Evolutionary conservation across 2,888 invertebrate genomes (phyloP).

Genomic region (Conops quadrifasciatus): DNA sequence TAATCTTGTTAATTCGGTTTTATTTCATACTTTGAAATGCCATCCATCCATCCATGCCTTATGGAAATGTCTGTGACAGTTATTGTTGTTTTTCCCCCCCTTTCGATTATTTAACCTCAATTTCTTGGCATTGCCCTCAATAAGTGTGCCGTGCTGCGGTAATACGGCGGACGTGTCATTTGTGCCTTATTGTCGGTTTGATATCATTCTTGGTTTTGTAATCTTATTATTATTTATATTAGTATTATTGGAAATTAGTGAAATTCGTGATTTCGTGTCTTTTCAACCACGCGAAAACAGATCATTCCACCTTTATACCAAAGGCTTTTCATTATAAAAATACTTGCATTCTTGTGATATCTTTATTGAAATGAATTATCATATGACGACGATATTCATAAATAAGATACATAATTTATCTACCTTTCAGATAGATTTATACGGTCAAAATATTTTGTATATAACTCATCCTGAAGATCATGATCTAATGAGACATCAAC

Average conservation of each 20-base stretch:
- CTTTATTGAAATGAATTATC: neutral
- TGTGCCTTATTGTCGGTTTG: neutral
- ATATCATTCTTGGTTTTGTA: neutral
- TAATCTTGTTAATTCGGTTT: too few relatives aligned
- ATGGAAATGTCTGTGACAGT: too few relatives aligned
- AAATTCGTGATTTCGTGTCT: constrained; percentile 46
- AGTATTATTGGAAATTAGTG: neutral
- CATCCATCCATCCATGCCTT: too few relatives aligned
- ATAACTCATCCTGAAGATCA: constrained; percentile 85
- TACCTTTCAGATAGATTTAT: constrained; percentile 76
- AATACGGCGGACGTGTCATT: constrained; percentile 5
- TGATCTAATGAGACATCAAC: constrained; percentile 73
- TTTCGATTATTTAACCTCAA: too few relatives aligned
- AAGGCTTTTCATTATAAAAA: neutral
- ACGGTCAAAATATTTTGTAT: constrained; percentile 82
- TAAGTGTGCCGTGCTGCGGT: too few relatives aligned
- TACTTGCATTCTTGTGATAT: neutral
- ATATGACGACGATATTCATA: too few relatives aligned
- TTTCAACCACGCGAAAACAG: neutral
- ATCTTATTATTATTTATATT: neutral
- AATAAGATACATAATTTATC: neutral
- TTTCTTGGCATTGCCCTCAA: too few relatives aligned
- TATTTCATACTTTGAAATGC: too few relatives aligned
- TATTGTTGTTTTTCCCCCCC: too few relatives aligned
- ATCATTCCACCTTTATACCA: too few relatives aligned